These are phyloP conservation scores for Heliothis virescens DNA, from an alignment of 1,140 invertebrate genomes.

Conservation along the genomic window DNA sequence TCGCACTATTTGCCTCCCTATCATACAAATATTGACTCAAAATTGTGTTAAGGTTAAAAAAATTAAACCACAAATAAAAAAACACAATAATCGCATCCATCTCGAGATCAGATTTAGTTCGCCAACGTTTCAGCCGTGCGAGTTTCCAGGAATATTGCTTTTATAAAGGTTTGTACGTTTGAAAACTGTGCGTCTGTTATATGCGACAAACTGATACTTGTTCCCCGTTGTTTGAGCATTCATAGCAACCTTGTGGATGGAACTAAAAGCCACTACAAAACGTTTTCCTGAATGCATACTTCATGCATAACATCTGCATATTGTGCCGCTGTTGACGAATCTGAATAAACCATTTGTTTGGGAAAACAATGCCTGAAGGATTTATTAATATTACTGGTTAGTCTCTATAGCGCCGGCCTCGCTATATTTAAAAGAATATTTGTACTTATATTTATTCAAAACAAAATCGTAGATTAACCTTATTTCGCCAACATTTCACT, in stretches of 20 bases:
- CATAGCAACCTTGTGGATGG: neutral
- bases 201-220: neutral
- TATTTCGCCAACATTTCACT: constrained; percentile 34
- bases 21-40: too few relatives aligned
- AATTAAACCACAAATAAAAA: too few relatives aligned
- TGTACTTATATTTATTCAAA: constrained; percentile 2
- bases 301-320: neutral
- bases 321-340: neutral
- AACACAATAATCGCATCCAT: too few relatives aligned
- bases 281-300: neutral
- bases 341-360: neutral
- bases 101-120: too few relatives aligned
- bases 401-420: too few relatives aligned
- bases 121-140: too few relatives aligned
- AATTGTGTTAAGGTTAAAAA: too few relatives aligned
- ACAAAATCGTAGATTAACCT: constrained; percentile 13
- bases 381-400: neutral
- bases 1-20: too few relatives aligned
- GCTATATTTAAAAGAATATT: neutral
- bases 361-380: neutral
- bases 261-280: neutral
- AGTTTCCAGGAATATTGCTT: neutral
- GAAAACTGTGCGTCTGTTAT: neutral
- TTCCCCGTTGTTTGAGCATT: constrained; percentile 7
- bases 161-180: neutral